These are phyloP conservation scores for Ridgeia piscesae DNA, from an alignment of 1,140 invertebrate genomes.

Conservation along the genomic window DNA sequence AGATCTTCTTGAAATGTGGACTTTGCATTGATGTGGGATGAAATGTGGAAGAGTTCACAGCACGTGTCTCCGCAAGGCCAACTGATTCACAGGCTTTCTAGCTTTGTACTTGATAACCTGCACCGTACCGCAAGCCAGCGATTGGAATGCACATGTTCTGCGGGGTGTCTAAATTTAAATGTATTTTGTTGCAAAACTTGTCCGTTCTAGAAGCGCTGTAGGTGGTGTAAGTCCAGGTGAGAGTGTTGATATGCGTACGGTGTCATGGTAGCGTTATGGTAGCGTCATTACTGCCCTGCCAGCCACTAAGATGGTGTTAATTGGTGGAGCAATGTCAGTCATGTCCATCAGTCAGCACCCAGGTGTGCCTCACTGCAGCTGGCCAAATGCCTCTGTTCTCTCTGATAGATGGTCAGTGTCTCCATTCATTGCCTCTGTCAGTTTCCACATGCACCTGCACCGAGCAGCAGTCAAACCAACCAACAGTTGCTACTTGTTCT, in stretches of 20 bases:
- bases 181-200: background rate
- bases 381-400: background rate
- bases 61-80: background rate
- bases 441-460: background rate
- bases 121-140: background rate
- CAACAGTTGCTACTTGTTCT: background rate
- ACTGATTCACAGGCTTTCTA: background rate
- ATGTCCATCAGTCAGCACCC: background rate
- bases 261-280: too few relatives aligned
- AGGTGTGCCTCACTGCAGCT: background rate
- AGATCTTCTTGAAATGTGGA: background rate
- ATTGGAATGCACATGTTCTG: background rate
- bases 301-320: background rate
- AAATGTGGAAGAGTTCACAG: background rate
- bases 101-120: background rate
- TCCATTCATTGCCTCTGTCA: background rate
- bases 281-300: background rate
- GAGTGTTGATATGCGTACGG: background rate
- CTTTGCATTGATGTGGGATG: background rate
- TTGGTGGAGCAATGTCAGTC: background rate
- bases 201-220: background rate
- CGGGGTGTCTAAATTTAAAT: background rate
- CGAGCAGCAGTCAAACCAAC: background rate
- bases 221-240: background rate
- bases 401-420: background rate